Evolutionary conservation across 2,888 invertebrate genomes (phyloP), one percentile per base, ranked within the genome.

Genomic region (Clanis bilineata): DNA sequence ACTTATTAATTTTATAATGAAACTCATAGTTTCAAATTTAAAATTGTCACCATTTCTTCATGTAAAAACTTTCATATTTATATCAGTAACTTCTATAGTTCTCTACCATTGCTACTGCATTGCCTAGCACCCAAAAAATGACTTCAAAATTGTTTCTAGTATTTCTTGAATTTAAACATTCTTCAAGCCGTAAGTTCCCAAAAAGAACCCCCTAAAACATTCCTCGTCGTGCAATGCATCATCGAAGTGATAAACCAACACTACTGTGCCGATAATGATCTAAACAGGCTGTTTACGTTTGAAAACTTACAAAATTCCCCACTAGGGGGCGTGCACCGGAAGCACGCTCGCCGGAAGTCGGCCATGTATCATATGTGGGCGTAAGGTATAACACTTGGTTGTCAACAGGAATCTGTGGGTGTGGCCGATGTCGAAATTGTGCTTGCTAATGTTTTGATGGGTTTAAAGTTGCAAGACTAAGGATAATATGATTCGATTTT

Each of bases 341-440:
- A 80, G 72, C 71, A 64, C 62, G 68, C 67, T 60, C 67, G 72
- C 69, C 77, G 82, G 82, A 83, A 77, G 70, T 74, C 58, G 63
- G 72, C 76, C 61, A 74, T 86, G 74, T 74, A 76, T 87, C 86
- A 87, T 82, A 74, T 63, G 76, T 72, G 79, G 81, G 84, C 81
- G 85, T 81, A 77, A 83, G 77, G 59, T 59, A 56, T 58, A 63
- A 63, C 65, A 65, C 63, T 61, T 51, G 23, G 60, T 57, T 59
- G 63, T 63, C 61, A 60, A 36, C 57, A 41, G 39, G 62, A 56
- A 64, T 62, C 62, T 62, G 56, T 59, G 47, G 47, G 58, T 39
- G 47, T 61, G 59, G 51, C 51, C 18, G 51, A 1, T n/a, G n/a
- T 51, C 32, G 18, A 51, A 51, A 51, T 51, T 51, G 51, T 18